Conservation (phyloP, 2,888 invertebrate species). For the Cheilosia scutellata region DNA sequence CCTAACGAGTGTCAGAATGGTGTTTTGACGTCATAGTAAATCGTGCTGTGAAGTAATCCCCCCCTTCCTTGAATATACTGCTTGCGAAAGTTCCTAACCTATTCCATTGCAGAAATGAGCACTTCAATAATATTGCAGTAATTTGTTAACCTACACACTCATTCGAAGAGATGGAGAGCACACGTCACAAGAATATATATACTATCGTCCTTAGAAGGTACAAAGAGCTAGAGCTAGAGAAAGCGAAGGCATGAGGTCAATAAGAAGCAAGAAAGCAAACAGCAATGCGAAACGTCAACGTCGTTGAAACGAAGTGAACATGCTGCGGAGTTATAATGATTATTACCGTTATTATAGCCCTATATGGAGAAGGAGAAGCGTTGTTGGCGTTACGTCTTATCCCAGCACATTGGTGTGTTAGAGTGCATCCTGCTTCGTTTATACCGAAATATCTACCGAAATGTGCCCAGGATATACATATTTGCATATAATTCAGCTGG, state of each 20-base stretch:
- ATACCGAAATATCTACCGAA: conserved; percentile 45
- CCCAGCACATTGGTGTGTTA: conserved; percentile 3
- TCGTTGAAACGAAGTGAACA: conserved; percentile 60
- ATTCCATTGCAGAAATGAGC: conserved; percentile 67
- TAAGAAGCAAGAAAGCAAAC: conserved; percentile 63
- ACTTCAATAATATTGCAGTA: conserved; percentile 73
- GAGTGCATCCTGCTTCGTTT: conserved; percentile 45
- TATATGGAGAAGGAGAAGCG: conserved; percentile 9
- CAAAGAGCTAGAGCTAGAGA: neutral
- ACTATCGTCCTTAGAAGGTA: conserved; percentile 41
- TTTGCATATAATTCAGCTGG: conserved; percentile 71
- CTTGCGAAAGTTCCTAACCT: conserved; percentile 31
- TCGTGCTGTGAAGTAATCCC: conserved; percentile 39
- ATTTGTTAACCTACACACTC: conserved; percentile 64
- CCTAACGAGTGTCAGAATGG: conserved; percentile 70
- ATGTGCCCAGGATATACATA: conserved; percentile 50
- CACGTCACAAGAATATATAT: conserved; percentile 25
- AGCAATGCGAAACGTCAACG: conserved; percentile 67
- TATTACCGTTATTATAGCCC: conserved; percentile 71
- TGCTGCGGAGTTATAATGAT: conserved; percentile 73
- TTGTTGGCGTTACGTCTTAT: conserved; percentile 28
- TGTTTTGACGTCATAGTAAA: conserved; percentile 72
- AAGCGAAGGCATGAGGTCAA: conserved; percentile 61
- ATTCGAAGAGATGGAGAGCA: conserved; percentile 42
- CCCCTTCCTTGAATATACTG: conserved; percentile 5